A percentile compares a stretch with the other conserved stretches of the same genome.
Conservation (phyloP, 1,140 invertebrate species). For the Neodiprion pinetum region DNA sequence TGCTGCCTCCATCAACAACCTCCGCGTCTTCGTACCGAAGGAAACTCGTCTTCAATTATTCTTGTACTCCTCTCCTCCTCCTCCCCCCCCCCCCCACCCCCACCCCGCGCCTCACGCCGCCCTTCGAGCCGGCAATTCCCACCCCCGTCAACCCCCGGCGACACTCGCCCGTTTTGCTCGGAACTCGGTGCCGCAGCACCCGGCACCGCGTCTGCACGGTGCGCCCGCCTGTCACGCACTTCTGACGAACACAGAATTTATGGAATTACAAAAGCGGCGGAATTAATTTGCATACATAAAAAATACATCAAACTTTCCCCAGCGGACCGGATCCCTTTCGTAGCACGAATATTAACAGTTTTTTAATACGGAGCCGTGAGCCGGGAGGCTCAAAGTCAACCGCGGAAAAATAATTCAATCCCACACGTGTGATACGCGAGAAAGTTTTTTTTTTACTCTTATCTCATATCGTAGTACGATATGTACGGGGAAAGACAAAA, state of each 20-base stretch:
- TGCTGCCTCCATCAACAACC: conserved; percentile 58
- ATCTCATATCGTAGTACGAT: no score
- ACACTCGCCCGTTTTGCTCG: not conserved
- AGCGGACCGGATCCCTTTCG: conserved; percentile 1
- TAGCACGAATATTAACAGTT: no score
- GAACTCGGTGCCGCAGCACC: conserved; percentile 33
- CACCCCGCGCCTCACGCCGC: conserved; percentile 26
- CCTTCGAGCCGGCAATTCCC: not conserved
- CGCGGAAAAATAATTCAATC: no score
- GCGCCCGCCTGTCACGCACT: conserved; percentile 49
- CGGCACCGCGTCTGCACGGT: conserved; percentile 40
- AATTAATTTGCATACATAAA: conserved; percentile 55
- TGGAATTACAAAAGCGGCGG: conserved; percentile 51
- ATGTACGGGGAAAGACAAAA: no score
- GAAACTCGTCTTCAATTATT: conserved; percentile 61
- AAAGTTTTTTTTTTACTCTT: no score
- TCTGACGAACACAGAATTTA: conserved; percentile 53
- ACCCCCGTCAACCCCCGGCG: not conserved
- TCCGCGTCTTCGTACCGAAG: conserved; percentile 43
- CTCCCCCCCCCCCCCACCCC: conserved; percentile 36
- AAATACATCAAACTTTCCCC: conserved; percentile 38
- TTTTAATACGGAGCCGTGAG: no score
- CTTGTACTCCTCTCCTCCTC: conserved; percentile 46
- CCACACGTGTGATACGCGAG: no score
- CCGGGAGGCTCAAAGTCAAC: no score